A percentile compares a stretch with the other conserved stretches of the same genome.
Conservation (phyloP, 2,888 invertebrate genomes). For the Troilus luridus region DNA sequence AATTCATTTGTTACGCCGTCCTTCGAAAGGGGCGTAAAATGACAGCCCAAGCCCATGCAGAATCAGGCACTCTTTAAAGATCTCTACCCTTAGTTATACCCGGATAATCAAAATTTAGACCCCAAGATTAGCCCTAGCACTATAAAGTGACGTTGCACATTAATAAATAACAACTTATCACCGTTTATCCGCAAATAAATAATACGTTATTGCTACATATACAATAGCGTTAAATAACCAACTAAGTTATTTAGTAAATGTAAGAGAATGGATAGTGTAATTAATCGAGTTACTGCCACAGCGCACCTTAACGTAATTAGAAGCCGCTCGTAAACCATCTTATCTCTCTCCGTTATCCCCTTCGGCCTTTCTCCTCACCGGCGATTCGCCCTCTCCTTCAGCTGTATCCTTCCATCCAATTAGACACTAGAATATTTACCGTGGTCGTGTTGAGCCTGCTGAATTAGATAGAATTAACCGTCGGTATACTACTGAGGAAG, state of each 20-base stretch:
- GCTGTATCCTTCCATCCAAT: conserved; percentile 29
- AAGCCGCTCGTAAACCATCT: conserved; percentile 14
- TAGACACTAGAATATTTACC: background rate
- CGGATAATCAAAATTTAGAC: no score
- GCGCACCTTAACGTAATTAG: conserved; percentile 33
- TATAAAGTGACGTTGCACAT: no score
- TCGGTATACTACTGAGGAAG: background rate
- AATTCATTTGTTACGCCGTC: no score
- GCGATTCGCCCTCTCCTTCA: background rate
- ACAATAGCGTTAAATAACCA: background rate
- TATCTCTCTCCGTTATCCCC: conserved; percentile 23
- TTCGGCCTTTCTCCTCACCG: background rate
- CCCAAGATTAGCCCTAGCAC: no score
- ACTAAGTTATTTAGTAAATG: conserved; percentile 36
- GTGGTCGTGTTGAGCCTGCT: background rate
- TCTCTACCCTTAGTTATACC: no score
- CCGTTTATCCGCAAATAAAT: background rate
- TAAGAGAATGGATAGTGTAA: background rate
- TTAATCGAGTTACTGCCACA: background rate
- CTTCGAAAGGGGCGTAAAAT: no score
- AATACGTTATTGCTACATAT: background rate
- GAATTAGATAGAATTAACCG: background rate
- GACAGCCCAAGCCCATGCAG: no score
- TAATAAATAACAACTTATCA: background rate
- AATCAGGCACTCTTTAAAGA: no score